Conservation (phyloP, 2,797 vertebrate genomes). For the Parauchenoglanis ngamensis region DNA sequence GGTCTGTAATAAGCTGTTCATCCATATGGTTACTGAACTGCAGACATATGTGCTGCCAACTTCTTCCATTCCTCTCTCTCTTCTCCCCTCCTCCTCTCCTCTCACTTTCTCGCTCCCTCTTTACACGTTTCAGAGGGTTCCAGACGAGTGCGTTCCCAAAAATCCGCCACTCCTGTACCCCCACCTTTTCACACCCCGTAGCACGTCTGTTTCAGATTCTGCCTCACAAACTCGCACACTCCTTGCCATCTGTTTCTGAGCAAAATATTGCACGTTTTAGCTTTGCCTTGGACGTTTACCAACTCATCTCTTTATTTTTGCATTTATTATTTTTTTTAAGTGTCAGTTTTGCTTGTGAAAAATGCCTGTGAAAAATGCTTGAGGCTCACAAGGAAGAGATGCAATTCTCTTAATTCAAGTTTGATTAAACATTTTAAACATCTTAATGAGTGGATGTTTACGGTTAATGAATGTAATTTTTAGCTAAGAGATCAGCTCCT, state of each 20-base stretch:
- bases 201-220: slow-evolving; percentile 77
- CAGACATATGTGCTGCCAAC: slow-evolving; percentile 64
- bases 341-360: slow-evolving; percentile 56
- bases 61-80: slow-evolving; percentile 55
- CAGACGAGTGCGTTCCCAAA: slow-evolving; percentile 68
- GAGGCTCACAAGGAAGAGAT: slow-evolving; percentile 37
- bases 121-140: slow-evolving; percentile 72
- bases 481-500: slow-evolving; percentile 46
- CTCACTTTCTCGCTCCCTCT: slow-evolving; percentile 69
- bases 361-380: slow-evolving; percentile 47
- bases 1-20: slow-evolving; percentile 62
- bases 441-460: slow-evolving; percentile 59
- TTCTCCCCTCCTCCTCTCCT: slow-evolving; percentile 67
- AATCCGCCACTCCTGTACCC: slow-evolving; percentile 71
- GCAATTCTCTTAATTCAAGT: slow-evolving; percentile 50
- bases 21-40: slow-evolving; percentile 63
- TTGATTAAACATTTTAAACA: slow-evolving; percentile 60
- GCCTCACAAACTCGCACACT: slow-evolving; percentile 59
- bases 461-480: slow-evolving; percentile 50
- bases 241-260: slow-evolving; percentile 79
- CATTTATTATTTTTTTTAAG: slow-evolving; percentile 57
- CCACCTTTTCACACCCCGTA: slow-evolving; percentile 78
- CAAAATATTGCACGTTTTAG: slow-evolving; percentile 77
- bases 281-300: slow-evolving; percentile 74
- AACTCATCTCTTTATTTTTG: slow-evolving; percentile 70